Percentiles rank a stretch among this genome's conserved stretches.
Evolutionary conservation across 2,113 vertebrate species (phyloP).

Genomic region (Nipponia nippon): DNA sequence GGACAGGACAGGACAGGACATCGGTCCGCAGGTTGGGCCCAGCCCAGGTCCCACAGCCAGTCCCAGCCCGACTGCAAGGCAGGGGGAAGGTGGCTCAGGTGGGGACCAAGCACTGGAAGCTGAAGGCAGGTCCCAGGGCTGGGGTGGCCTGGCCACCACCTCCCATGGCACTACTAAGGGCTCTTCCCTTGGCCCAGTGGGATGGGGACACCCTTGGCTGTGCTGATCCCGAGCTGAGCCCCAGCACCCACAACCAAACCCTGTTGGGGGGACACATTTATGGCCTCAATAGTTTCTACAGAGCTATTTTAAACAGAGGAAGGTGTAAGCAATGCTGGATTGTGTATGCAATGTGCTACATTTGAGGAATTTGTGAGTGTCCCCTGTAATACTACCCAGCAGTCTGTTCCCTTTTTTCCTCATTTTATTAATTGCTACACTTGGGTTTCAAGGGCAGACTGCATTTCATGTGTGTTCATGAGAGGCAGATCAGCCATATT

Average conservation of each 20-base stretch:
- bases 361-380: background rate
- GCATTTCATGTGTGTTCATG: background rate
- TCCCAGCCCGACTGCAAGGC: background rate
- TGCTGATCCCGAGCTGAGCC: background rate
- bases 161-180: background rate
- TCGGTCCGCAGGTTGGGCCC: fast-evolving
- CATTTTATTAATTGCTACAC: background rate
- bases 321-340: background rate
- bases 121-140: background rate
- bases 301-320: background rate
- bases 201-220: fast-evolving
- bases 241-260: fast-evolving
- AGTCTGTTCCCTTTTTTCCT: background rate
- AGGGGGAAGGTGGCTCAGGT: fast-evolving
- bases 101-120: fast-evolving
- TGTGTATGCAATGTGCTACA: too few relatives aligned
- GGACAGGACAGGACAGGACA: too few relatives aligned
- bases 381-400: background rate
- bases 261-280: fast-evolving
- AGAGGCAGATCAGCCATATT: background rate
- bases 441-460: background rate
- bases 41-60: background rate
- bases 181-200: fast-evolving
- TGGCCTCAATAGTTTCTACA: background rate
- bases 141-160: background rate